These are phyloP conservation scores for Leucopsar rothschildi DNA, from an alignment of 2,113 vertebrate species.

Conservation along the genomic window DNA sequence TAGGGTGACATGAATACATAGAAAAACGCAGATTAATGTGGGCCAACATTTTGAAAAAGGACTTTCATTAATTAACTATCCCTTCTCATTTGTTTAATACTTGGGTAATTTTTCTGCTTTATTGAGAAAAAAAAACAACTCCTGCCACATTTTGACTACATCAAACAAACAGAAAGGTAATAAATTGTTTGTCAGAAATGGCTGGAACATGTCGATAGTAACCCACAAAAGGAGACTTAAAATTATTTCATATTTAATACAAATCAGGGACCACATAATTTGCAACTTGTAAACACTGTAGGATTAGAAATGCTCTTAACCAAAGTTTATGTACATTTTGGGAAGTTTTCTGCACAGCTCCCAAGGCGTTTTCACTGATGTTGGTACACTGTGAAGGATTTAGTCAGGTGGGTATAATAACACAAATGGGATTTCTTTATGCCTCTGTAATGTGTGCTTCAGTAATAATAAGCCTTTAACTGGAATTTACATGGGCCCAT, in stretches of 20 bases:
- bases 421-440: not conserved
- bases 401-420: not conserved
- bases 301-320: not conserved
- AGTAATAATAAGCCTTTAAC: not conserved
- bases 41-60: conserved; percentile 6
- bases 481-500: not conserved
- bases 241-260: not conserved
- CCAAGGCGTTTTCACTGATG: not conserved
- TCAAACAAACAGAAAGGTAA: not conserved
- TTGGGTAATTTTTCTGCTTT: not conserved
- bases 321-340: not conserved
- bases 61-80: not conserved
- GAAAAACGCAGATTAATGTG: not conserved
- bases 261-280: not conserved
- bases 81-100: not conserved
- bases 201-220: not conserved
- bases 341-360: not conserved
- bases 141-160: not conserved
- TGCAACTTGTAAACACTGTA: not conserved
- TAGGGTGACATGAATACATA: not conserved
- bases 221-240: not conserved
- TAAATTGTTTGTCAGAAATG: not conserved
- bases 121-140: not conserved
- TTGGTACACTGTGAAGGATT: not conserved
- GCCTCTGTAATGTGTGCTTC: not conserved